Evolutionary conservation across 2,113 vertebrate species (phyloP), one percentile per base, ranked within the genome.

Genomic region (Atrichornis clamosus): DNA sequence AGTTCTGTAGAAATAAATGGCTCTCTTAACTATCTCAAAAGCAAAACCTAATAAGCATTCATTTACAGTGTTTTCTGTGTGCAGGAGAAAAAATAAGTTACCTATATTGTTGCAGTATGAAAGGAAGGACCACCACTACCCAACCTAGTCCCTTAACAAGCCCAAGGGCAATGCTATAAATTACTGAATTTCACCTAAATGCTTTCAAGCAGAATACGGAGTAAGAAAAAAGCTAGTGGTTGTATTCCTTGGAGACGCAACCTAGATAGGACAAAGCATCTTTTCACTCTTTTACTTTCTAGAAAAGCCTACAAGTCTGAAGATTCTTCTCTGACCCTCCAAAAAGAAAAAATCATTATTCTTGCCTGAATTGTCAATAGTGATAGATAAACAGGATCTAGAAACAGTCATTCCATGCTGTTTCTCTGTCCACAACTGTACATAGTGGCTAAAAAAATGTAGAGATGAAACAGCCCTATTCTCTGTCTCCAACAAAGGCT

Each of bases 241-340:
- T 58, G 30, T 72, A 86, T 39, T 93, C 93, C 88, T 89, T 84
- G 41, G 94, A 95, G 95, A 64, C 89, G 81, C 0, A 7, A 46
- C 85, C 92, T 78, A 96, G 7, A 94, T 92, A 93, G 86, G 73
- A 72, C 73, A 84, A 74, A 81, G 26, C 19, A 84, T 14, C 47
- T 80, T 94, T 69, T 73, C 26, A 76, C 46, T 93, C 26, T 78
- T 83, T 77, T 47, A 53, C 42, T 60, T 93, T 92, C 80, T 60
- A 89, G 80, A 95, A 97, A 81, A 84, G 47, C 24, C 76, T 88
- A n/a, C 68, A 63, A 47, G 19, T 23, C 30, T 42, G 37, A 92
- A 90, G n/a, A 86, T 33, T 89, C 90, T 86, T 75, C 59, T 77
- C 28, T 26, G 10, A 3, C 28, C 2, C 14, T 42, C 20, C 9